Percentiles rank a stretch among this genome's conserved stretches.
These are phyloP conservation scores for Garra rufa DNA, from an alignment of 2,113 vertebrate species.

Conservation along the genomic window DNA sequence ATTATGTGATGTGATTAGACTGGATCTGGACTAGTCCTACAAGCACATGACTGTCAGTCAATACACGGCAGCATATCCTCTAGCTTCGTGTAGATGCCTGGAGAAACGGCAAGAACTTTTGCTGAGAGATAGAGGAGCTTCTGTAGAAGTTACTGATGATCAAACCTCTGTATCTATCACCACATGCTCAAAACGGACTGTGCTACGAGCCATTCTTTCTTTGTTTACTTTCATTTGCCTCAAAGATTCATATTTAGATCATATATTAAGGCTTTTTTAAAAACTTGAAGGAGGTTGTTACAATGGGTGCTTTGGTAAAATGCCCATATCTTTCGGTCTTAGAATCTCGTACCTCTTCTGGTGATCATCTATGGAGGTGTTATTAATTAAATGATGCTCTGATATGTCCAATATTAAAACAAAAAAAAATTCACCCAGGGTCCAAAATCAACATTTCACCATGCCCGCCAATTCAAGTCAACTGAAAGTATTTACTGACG, in stretches of 20 bases:
- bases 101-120: conserved; percentile 15
- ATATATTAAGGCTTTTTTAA: background rate
- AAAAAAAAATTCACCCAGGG: background rate
- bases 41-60: conserved; percentile 37
- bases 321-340: background rate
- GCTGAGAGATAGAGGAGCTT: background rate
- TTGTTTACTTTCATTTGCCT: conserved; percentile 36
- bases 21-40: conserved; percentile 7
- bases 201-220: conserved; percentile 1
- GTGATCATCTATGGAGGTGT: background rate
- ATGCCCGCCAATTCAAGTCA: background rate
- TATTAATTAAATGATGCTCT: background rate
- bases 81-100: background rate
- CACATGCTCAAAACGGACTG: conserved; percentile 10
- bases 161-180: conserved; percentile 8
- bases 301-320: background rate
- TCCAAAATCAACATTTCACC: background rate
- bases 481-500: too few relatives aligned
- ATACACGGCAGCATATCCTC: background rate
- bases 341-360: background rate
- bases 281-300: background rate
- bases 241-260: conserved; percentile 13
- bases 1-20: conserved; percentile 11
- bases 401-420: background rate
- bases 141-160: conserved; percentile 17